phyloP scores from a whole-genome alignment of 2,797 vertebrate species.

The Eremophila alpestris region DNA sequence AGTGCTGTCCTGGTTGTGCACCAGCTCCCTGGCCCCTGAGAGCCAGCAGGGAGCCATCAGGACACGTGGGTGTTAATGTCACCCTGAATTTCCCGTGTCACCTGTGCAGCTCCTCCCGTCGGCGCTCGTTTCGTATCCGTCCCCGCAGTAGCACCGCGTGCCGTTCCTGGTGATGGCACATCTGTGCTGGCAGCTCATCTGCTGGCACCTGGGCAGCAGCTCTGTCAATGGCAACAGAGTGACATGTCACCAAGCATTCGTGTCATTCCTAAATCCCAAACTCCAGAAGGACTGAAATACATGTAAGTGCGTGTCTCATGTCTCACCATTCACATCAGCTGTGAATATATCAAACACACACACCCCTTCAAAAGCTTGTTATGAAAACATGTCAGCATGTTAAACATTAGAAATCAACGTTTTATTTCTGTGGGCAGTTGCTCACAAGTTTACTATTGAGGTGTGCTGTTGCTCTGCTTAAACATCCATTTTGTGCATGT shows the following conservation, averaged over 20 bases:
- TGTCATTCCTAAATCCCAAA: neutral
- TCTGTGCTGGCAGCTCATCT: constrained; percentile 88
- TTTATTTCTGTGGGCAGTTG: neutral
- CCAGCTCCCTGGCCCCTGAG: neutral
- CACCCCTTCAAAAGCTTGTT: neutral
- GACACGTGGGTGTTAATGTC: fast-evolving
- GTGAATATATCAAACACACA: neutral
- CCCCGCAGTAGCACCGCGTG: constrained; percentile 90
- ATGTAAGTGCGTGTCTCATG: neutral
- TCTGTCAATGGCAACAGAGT: constrained; percentile 73
- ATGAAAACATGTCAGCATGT: neutral
- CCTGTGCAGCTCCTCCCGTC: constrained; percentile 92
- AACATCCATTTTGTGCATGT: neutral
- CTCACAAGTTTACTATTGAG: neutral
- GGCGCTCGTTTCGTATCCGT: constrained; percentile 88
- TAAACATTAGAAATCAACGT: neutral
- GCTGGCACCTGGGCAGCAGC: constrained; percentile 88
- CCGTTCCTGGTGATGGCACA: constrained; percentile 90
- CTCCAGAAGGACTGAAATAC: neutral
- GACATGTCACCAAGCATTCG: neutral
- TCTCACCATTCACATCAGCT: fast-evolving
- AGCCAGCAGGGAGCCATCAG: fast-evolving
- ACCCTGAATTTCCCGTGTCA: constrained; percentile 22
- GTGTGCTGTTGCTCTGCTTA: neutral
- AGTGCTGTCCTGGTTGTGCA: neutral